Evolutionary conservation across 64 coral and sea anemone genomes (phyloP), one percentile per base, ranked within the genome.

Genomic region (Actinia equina): DNA sequence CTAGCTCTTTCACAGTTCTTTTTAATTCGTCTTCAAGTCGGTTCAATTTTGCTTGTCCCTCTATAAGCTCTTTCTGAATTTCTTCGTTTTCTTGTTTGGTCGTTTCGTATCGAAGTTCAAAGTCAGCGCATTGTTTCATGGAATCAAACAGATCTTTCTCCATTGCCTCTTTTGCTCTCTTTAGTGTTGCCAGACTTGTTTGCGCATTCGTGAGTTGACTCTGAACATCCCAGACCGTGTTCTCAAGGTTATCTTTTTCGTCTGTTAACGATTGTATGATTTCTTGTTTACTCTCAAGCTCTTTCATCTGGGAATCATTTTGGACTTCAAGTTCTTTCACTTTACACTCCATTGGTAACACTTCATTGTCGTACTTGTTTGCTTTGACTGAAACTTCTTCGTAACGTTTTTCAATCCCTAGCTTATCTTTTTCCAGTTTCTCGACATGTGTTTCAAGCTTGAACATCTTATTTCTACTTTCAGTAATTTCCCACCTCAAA

Each of bases 81-180:
- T 95, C 91, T 43, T 93, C 91, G n/a, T 92, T 92, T 43, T 95
- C 94, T 18, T 83, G 83, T 54, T 86, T 41, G 17, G 91, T 84
- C 53, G 82, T 80, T 44, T 61, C 89, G 43, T 93, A 71, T 26
- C 94, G 88, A 44, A 97, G 85, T 59, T 97, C 91, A 70, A 90
- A 89, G 42, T 93, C 94, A n/a, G 94, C 76, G 79, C 86, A 77
- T 74, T 90, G 80, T 58, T 90, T 97, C 64, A 89, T 49, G 17
- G 91, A 80, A 25, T 97, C 81, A 84, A 97, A 97, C 30, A 97
- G 86, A 22, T 97, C 88, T 25, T 93, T 93, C 20, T 97, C 88
- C 7, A 46, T 42, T 19, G 44, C 69, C 52, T 97, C 94, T 59
- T 67, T 93, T 18, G 42, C 86, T 56, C 88, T 91, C 54, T 92